phyloP scores from a whole-genome alignment of 2,888 invertebrate species.

The Diarsia rubi region DNA sequence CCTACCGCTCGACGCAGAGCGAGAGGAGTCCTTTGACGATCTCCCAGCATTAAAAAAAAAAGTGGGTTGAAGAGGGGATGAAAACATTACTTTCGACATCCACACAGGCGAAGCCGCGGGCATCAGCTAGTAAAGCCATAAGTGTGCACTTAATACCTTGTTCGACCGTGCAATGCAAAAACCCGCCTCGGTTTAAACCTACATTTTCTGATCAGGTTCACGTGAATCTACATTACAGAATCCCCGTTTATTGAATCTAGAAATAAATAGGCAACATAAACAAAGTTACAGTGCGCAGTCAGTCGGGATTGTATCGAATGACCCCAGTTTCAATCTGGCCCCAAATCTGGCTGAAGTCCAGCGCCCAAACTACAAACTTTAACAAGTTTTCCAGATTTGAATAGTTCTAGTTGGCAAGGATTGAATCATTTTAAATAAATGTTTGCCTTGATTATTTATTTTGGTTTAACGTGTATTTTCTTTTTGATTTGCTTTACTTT shows the following conservation, averaged over 20 bases:
- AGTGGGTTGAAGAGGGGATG: too few relatives aligned
- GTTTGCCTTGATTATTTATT: conserved; percentile 14
- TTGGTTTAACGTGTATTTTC: too few relatives aligned
- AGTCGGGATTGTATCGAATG: conserved; percentile 1
- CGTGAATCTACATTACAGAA: neutral
- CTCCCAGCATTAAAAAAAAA: too few relatives aligned
- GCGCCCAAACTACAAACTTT: conserved; percentile 43
- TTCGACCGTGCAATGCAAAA: too few relatives aligned
- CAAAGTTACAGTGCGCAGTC: neutral
- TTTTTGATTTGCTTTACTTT: neutral
- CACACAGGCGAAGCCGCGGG: too few relatives aligned
- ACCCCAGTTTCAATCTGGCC: conserved; percentile 49
- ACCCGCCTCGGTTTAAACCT: neutral
- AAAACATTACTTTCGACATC: too few relatives aligned
- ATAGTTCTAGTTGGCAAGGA: conserved; percentile 36
- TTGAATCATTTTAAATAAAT: conserved; percentile 40
- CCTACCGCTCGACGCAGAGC: too few relatives aligned
- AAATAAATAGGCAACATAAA: conserved; percentile 36
- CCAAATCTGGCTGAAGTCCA: conserved; percentile 56
- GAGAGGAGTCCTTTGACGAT: too few relatives aligned
- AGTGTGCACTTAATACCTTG: too few relatives aligned
- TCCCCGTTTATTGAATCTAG: conserved; percentile 9
- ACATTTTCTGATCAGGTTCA: neutral
- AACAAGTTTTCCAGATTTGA: conserved; percentile 45
- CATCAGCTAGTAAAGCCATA: too few relatives aligned